Conservation (phyloP, 2,797 vertebrate genomes). For the Enteromius trimaculatus region DNA sequence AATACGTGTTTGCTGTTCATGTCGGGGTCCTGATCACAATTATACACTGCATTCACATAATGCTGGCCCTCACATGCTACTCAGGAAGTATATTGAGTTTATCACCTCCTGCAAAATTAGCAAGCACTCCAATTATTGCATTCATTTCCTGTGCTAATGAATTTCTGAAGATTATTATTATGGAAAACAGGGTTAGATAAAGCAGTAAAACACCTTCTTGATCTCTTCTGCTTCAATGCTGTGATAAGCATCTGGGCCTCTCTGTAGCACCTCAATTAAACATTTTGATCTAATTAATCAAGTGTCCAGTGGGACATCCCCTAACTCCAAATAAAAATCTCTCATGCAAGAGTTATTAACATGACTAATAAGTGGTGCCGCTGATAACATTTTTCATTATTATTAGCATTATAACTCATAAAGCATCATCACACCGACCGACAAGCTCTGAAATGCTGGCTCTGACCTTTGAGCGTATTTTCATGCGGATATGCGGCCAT, state of each 20-base stretch:
- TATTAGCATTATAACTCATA: slow-evolving; percentile 45
- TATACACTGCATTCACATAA: background rate
- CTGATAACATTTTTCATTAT: slow-evolving; percentile 52
- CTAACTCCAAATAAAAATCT: slow-evolving; percentile 33
- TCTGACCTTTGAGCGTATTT: slow-evolving; percentile 39
- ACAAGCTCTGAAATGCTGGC: background rate
- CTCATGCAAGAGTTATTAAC: slow-evolving; percentile 47
- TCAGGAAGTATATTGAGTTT: slow-evolving; percentile 24
- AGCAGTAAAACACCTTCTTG: slow-evolving; percentile 42
- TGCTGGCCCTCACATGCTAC: background rate
- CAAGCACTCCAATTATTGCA: slow-evolving; percentile 33
- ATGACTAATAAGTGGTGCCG: slow-evolving; percentile 30
- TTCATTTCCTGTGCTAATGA: slow-evolving; percentile 49
- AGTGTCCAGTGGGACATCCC: slow-evolving; percentile 41
- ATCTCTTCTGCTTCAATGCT: slow-evolving; percentile 10
- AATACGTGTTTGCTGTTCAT: background rate
- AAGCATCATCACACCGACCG: slow-evolving; percentile 32
- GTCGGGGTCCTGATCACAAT: background rate
- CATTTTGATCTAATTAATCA: slow-evolving; percentile 53
- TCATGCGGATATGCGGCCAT: slow-evolving; percentile 37
- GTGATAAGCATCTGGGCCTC: slow-evolving; percentile 37
- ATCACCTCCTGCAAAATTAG: slow-evolving; percentile 40
- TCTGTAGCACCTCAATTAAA: slow-evolving; percentile 49
- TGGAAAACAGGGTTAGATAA: slow-evolving; percentile 37
- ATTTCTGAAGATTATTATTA: slow-evolving; percentile 43